Evolutionary conservation across 2,797 vertebrate species (phyloP).

Genomic region (Sebastes iracundus): DNA sequence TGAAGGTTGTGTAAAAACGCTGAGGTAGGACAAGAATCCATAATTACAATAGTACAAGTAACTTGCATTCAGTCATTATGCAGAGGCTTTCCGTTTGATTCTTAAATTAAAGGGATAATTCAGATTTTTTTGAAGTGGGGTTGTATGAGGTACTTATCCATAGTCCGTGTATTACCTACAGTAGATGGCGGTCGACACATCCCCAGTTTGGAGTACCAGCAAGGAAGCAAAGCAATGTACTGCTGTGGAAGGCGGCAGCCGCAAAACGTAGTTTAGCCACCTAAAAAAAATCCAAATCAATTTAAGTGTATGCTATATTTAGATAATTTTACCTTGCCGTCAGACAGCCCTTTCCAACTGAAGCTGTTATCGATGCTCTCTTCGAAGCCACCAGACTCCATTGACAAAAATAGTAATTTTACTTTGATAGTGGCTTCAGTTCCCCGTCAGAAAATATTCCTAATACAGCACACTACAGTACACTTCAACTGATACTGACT

Average conservation of each 20-base stretch:
- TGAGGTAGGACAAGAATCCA: slow-evolving; percentile 80
- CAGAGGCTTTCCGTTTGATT: background rate
- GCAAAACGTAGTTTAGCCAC: background rate
- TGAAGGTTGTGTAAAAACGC: slow-evolving; percentile 63
- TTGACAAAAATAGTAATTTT: background rate
- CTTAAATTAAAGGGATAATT: background rate
- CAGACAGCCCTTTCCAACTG: background rate
- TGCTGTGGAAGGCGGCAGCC: background rate
- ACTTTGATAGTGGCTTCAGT: too few species aligned
- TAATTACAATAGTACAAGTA: background rate
- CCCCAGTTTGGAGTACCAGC: background rate
- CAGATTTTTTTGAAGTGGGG: background rate
- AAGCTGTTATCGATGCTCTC: background rate
- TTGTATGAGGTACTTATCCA: background rate
- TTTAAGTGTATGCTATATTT: background rate
- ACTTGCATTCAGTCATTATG: background rate
- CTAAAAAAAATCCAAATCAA: background rate
- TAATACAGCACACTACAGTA: background rate
- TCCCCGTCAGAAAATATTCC: background rate
- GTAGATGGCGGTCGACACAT: background rate
- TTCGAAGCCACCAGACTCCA: background rate
- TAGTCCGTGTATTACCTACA: background rate
- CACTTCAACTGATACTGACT: background rate
- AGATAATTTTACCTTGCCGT: background rate
- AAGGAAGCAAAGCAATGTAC: background rate